Base-by-base conservation (phyloP, 2,113 vertebrate species). In the Balaenoptera acutorostrata region DNA sequence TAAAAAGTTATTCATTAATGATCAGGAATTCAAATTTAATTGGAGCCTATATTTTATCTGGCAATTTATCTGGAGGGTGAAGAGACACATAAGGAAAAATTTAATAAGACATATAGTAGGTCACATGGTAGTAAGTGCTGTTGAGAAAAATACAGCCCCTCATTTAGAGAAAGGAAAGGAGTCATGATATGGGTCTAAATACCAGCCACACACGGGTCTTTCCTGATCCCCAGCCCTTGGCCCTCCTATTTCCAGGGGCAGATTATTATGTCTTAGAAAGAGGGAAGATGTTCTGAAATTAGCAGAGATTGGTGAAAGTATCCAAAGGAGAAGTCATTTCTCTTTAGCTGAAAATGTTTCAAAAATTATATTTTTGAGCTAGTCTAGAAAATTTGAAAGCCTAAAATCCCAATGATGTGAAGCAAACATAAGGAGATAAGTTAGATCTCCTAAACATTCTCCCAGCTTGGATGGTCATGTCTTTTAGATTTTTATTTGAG, bases 141-240 rank as follows among this genome's bases (percentile, higher is more conserved):
- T 29, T 31, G 15, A 69, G 46, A 61, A 75, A 46, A 90, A 52
- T 11, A 78, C 36, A 21, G 4, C 2, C 12, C 27, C 81, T 69
- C 8, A 6, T 39, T 49, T 41, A 21, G 27, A 77, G 44, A 18
- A 21, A 66, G 61, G 17, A 44, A 72, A 33, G 7, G 31, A 33
- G 17, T 46, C 21, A 5, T 7, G 0, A 25, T 11, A 18, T 29
- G 4, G 11, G 0, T 64, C 39, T 77, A 57, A 93, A 31, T 52
- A 18, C 13, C 25, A n/a, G n/a, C 3, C 6, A 3, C 17, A 0
- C 8, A 2, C 12, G 2, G 1, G 0, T 21, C n/a, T 39, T 18
- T 80, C 7, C 27, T n/a, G 46, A 39, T 49, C 8, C 4, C 8
- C 20, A 66, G 3, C 7, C 8, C 46, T 23, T 1, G 6, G 6